phyloP scores from a whole-genome alignment of 1,140 invertebrate genomes.

The Papilio glaucus region DNA sequence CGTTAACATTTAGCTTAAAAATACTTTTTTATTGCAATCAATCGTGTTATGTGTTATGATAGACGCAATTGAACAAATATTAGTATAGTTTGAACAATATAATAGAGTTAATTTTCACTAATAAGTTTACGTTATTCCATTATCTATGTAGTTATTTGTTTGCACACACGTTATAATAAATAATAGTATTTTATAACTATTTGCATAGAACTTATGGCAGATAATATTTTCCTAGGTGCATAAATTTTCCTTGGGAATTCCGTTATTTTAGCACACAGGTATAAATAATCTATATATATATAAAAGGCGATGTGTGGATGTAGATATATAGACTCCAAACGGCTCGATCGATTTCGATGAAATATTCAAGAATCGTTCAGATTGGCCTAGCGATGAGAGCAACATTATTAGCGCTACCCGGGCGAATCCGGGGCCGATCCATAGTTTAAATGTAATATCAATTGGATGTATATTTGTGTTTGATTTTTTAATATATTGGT shows the following conservation, averaged over 20 bases:
- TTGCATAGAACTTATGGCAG: constrained; percentile 20
- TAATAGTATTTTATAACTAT: constrained; percentile 29
- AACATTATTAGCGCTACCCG: too few species aligned
- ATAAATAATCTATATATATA: too few species aligned
- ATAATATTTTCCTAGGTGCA: not conserved
- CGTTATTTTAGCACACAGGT: not conserved
- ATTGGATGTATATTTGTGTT: too few species aligned
- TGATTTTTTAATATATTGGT: not conserved
- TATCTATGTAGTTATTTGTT: constrained; percentile 32
- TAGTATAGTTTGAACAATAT: not conserved
- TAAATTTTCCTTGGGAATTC: constrained; percentile 27
- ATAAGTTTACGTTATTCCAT: constrained; percentile 30
- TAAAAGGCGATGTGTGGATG: too few species aligned
- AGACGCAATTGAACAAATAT: not conserved
- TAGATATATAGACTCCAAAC: too few species aligned
- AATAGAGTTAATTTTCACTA: constrained; percentile 26
- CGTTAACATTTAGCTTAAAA: too few species aligned
- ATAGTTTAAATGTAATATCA: too few species aligned
- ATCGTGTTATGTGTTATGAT: not conserved
- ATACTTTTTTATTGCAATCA: too few species aligned
- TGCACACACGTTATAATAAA: constrained; percentile 8
- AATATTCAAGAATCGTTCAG: too few species aligned
- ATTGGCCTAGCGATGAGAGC: too few species aligned
- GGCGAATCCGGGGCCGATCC: too few species aligned
- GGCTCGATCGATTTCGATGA: too few species aligned